Conservation (phyloP, 2,113 vertebrate species). For the Hippolais icterina region DNA sequence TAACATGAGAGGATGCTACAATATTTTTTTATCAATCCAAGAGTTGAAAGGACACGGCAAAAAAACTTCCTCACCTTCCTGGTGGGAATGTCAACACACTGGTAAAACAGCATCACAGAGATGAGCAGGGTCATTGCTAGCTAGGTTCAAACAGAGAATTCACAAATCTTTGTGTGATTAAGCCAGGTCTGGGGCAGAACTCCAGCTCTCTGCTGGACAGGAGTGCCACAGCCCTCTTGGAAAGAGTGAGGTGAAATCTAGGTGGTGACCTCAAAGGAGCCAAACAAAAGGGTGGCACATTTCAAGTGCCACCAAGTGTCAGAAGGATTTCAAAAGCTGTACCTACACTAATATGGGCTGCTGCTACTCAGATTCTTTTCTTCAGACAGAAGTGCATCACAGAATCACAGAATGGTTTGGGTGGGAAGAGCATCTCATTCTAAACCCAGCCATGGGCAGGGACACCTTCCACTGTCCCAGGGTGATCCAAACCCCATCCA, state of each 20-base stretch:
- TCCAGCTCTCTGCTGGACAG: neutral
- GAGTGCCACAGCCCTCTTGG: neutral
- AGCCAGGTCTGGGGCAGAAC: neutral
- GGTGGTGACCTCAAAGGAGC: neutral
- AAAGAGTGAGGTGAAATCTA: rapidly evolving
- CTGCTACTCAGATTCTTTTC: neutral
- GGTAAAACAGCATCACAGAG: neutral
- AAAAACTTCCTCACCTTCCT: neutral
- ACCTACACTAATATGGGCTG: neutral
- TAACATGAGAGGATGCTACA: neutral
- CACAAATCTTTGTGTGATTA: neutral
- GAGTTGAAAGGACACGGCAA: neutral
- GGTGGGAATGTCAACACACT: neutral
- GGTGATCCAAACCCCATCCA: rapidly evolving
- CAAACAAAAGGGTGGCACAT: neutral
- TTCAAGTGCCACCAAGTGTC: neutral
- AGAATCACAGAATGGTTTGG: neutral
- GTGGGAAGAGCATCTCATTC: too few relatives aligned
- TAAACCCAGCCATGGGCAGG: neutral
- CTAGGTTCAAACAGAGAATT: neutral
- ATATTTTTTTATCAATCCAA: neutral
- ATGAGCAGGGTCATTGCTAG: neutral
- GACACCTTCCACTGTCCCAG: neutral
- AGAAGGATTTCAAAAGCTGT: neutral
- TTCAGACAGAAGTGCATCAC: neutral